A percentile compares a stretch with the other conserved stretches of the same genome.
Evolutionary conservation across 92 coral and sea anemone genomes (phyloP).

Genomic region (Actinostola sp.): DNA sequence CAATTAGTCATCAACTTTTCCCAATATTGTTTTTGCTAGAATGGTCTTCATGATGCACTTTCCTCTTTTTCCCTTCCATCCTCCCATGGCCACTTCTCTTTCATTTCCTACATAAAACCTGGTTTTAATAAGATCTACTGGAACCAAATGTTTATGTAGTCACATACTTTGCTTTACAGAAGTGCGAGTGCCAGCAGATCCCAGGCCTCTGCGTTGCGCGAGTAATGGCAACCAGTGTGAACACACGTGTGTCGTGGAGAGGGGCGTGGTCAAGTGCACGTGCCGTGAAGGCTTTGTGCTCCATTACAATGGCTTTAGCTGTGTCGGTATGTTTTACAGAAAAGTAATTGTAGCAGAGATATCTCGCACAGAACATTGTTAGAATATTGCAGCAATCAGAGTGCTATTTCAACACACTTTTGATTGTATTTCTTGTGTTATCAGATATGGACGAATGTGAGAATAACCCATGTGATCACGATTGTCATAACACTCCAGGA

Average conservation of each 20-base stretch:
- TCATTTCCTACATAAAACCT: not conserved
- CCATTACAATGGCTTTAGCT: conserved; percentile 83
- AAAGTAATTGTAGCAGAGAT: no score
- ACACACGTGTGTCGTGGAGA: conserved; percentile 69
- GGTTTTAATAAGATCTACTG: no score
- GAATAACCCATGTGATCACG: conserved; percentile 83
- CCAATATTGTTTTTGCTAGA: no score
- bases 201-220: conserved; percentile 6
- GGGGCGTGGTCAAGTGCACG: conserved; percentile 72
- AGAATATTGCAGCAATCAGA: no score
- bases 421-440: conserved; percentile 13
- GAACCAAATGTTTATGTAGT: not conserved
- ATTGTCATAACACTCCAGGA: conserved; percentile 91
- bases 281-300: conserved; percentile 84
- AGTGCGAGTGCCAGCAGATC: conserved; percentile 9
- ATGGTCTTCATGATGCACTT: no score
- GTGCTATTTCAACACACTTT: not conserved
- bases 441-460: conserved; percentile 90
- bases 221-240: conserved; percentile 87
- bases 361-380: no score
- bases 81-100: not conserved
- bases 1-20: no score
- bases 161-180: conserved; percentile 19
- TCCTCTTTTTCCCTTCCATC: no score
- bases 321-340: conserved; percentile 73